A percentile compares a stretch with the other conserved stretches of the same genome.
These are phyloP conservation scores for Macquaria australasica DNA, from an alignment of 2,113 vertebrate species.

Conservation along the genomic window DNA sequence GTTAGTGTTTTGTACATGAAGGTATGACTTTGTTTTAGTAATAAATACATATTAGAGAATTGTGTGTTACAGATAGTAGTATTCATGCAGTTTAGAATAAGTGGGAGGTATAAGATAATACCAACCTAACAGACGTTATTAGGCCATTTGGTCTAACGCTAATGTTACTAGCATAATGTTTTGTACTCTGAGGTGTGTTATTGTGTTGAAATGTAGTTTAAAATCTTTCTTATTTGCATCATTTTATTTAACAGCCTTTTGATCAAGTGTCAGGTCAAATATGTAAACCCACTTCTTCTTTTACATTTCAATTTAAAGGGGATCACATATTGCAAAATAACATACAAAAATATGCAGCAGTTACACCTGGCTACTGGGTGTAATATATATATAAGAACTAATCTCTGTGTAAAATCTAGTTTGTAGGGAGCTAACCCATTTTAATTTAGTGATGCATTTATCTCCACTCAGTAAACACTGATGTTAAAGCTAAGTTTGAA, in stretches of 20 bases:
- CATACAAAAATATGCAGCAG: neutral
- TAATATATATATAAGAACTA: neutral
- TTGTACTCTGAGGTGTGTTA: neutral
- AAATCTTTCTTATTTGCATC: neutral
- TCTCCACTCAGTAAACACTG: neutral
- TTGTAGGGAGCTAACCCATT: neutral
- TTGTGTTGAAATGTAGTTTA: neutral
- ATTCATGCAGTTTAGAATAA: neutral
- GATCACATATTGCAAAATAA: neutral
- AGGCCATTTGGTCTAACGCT: neutral
- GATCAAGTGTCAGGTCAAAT: neutral
- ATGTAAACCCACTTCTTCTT: neutral
- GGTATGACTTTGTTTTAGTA: no score
- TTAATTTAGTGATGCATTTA: neutral
- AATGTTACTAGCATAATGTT: neutral
- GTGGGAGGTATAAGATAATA: no score
- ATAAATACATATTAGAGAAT: no score
- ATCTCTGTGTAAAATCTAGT: neutral
- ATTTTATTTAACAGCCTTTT: neutral
- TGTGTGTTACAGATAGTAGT: neutral
- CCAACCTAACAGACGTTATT: neutral
- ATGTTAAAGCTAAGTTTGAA: neutral
- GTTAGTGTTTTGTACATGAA: neutral
- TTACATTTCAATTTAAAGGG: neutral
- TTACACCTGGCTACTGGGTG: neutral